Evolutionary conservation across 2,888 invertebrate species (phyloP).

Genomic region (Sesia bembeciformis): DNA sequence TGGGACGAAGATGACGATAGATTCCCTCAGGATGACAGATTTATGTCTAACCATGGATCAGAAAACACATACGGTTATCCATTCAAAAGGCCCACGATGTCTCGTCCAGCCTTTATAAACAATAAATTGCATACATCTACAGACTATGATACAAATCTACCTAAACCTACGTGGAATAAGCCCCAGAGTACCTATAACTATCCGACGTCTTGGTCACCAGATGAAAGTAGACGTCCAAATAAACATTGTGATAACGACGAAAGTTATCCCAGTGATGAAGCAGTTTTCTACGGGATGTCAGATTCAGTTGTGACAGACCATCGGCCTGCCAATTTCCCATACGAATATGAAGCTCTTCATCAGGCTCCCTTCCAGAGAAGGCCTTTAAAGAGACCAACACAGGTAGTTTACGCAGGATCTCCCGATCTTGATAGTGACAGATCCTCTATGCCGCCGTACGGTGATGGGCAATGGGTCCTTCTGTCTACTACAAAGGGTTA

Average conservation of each 20-base stretch:
- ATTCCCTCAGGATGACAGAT: conserved; percentile 29
- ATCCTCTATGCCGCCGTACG: conserved; percentile 75
- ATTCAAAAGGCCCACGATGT: conserved; percentile 39
- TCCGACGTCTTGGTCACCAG: conserved; percentile 51
- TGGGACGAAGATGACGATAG: conserved; percentile 56
- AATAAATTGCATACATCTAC: conserved; percentile 47
- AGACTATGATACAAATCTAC: conserved; percentile 51
- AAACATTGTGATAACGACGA: conserved; percentile 56
- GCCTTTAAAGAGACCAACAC: conserved; percentile 55
- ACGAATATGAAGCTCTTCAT: conserved; percentile 59
- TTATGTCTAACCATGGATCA: conserved; percentile 25
- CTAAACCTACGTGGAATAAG: conserved; percentile 55
- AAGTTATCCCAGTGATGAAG: conserved; percentile 36
- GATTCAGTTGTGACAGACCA: conserved; percentile 64
- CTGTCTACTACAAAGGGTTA: conserved; percentile 86
- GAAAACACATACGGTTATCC: conserved; percentile 38
- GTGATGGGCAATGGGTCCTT: conserved; percentile 85
- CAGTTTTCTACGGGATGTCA: conserved; percentile 52
- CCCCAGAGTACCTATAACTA: conserved; percentile 33
- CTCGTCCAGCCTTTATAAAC: conserved; percentile 52
- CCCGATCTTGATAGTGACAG: conserved; percentile 60
- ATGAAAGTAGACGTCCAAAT: conserved; percentile 53
- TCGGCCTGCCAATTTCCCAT: conserved; percentile 63
- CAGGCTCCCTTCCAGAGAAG: conserved; percentile 42
- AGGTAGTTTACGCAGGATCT: conserved; percentile 65